A percentile compares a stretch with the other conserved stretches of the same genome.
These are phyloP conservation scores for Drosophila glabriapex DNA, from an alignment of 2,888 invertebrate genomes.

Conservation along the genomic window DNA sequence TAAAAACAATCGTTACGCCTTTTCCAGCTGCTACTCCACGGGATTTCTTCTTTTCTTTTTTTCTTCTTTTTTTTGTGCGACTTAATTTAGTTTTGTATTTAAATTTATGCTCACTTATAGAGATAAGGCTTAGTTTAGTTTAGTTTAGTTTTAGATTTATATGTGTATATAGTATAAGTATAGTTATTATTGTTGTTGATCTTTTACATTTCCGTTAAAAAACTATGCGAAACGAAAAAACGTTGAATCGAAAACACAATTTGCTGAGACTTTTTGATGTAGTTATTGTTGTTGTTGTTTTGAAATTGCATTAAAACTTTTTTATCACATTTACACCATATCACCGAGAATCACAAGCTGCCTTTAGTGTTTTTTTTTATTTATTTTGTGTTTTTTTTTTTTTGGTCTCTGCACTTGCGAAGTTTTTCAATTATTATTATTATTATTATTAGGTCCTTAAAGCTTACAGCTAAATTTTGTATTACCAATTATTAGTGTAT, in stretches of 20 bases:
- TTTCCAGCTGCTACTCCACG: constrained; percentile 39
- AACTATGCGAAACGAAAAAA: constrained; percentile 67
- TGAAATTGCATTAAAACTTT: constrained; percentile 68
- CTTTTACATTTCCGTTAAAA: constrained; percentile 50
- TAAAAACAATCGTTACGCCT: constrained; percentile 45
- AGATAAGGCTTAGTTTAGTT: constrained; percentile 74
- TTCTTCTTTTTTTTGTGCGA: constrained; percentile 69
- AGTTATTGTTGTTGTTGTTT: constrained; percentile 37
- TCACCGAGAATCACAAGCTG: constrained; percentile 81
- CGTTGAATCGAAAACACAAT: constrained; percentile 65
- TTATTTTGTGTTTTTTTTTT: background rate
- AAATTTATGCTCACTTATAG: constrained; percentile 48
- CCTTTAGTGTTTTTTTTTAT: constrained; percentile 44
- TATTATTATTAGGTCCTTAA: constrained; percentile 44
- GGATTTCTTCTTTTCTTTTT: constrained; percentile 22
- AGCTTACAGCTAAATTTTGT: constrained; percentile 59
- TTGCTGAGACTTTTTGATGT: constrained; percentile 40
- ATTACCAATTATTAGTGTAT: constrained; percentile 49
- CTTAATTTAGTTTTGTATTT: constrained; percentile 42
- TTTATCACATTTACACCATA: constrained; percentile 81
- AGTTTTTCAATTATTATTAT: constrained; percentile 64
- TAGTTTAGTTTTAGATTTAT: constrained; percentile 36
- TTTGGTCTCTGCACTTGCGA: constrained; percentile 75
- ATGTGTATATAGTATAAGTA: constrained; percentile 60
- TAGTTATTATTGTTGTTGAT: constrained; percentile 63